Conservation (phyloP, 2,888 invertebrate genomes). For the Troides helena region DNA sequence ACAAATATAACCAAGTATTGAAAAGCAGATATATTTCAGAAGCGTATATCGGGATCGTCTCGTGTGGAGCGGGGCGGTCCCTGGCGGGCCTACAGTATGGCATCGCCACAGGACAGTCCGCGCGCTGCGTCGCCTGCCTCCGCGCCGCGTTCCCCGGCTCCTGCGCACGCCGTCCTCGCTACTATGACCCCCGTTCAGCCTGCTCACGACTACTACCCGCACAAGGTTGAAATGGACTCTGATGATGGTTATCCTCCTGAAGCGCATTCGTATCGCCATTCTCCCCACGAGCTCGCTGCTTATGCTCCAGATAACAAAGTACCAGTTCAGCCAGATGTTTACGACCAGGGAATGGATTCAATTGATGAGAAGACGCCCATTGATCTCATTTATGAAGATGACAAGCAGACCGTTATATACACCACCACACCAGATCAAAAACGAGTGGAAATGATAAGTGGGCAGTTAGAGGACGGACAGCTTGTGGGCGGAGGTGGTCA, state of each 20-base stretch:
- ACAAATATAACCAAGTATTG: conserved; percentile 2
- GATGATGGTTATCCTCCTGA: conserved; percentile 82
- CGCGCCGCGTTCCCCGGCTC: conserved; percentile 82
- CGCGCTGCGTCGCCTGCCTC: conserved; percentile 71
- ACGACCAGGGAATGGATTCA: conserved; percentile 74
- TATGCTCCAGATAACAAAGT: conserved; percentile 81
- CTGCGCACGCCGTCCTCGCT: conserved; percentile 87
- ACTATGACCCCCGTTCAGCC: conserved; percentile 93
- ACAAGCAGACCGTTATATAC: conserved; percentile 91
- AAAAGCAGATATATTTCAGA: conserved; percentile 54
- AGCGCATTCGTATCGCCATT: conserved; percentile 80
- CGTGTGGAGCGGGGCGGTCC: conserved; percentile 71
- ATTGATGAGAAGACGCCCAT: conserved; percentile 86
- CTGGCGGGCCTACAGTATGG: conserved; percentile 69
- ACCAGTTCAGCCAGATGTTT: conserved; percentile 76
- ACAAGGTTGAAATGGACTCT: conserved; percentile 83
- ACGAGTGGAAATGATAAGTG: conserved; percentile 88
- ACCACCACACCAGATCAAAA: conserved; percentile 89
- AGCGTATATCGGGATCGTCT: conserved; percentile 52
- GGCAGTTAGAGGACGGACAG: conserved; percentile 82
- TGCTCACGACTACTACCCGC: conserved; percentile 85
- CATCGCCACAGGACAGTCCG: conserved; percentile 70
- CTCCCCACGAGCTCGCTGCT: conserved; percentile 75
- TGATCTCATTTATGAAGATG: conserved; percentile 91
- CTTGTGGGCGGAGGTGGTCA: conserved; percentile 74